Base-by-base conservation (phyloP, 1,140 invertebrate genomes). In the Drosophila repletoides region DNA sequence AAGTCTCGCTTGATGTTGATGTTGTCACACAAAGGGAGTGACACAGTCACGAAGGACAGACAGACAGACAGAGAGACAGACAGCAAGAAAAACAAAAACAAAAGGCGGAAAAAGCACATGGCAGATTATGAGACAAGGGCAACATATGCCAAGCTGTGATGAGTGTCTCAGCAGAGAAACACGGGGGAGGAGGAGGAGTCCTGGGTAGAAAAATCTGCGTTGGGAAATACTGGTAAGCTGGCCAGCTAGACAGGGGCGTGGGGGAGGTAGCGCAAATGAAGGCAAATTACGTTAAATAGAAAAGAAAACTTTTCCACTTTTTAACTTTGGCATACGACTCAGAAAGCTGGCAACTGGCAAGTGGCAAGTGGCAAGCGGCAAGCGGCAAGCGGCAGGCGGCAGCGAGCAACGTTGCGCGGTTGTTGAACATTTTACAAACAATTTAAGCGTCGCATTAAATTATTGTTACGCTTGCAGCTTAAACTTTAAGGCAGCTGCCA, bases 261-360 rank as follows among this genome's bases (percentile, higher is more conserved):
- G 28, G 36, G 28, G 7, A 46, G 14, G 51, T 43, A 56, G 56
- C 58, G 80, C 67, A 80, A 86, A 86, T 86, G 84, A 86, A 77
- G 80, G 81, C 71, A 86, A 86, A 86, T 86, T 86, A 86, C 80
- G 80, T 86, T 86, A 86, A 86, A 86, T 86, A 86, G 80, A 86
- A 86, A 86, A 76, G 75, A 86, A 81, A 80, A 86, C 60, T 75
- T 86, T 84, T 86, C 81, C 80, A 84, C 76, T 86, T 86, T 86
- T 86, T 86, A 86, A 86, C 76, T 84, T 81, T 86, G 76, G 80
- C 49, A 63, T 43, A 43, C 53, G 67, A 41, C 60, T 66, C 26
- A 10, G 36, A 38, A 17, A 52, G 29, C n/a, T 49, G 41, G n/a
- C 41, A 28, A 46, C 14, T 5, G 17, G 56, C 43, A 49, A 52